Base-by-base conservation (phyloP, 1,140 invertebrate species). In the Acromyrmex charruanus region DNA sequence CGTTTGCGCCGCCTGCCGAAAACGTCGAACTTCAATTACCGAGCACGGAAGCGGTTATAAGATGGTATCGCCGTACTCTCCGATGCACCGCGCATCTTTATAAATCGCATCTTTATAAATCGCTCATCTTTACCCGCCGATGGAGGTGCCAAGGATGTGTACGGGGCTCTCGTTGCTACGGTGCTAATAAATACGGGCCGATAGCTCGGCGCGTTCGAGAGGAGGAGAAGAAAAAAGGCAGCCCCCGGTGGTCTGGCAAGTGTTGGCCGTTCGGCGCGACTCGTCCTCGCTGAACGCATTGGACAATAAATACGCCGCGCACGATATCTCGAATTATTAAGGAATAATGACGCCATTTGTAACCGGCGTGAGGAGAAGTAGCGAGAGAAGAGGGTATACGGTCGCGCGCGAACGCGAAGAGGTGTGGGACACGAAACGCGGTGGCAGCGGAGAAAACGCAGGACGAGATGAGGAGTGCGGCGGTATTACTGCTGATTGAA, bases 331-430 rank as follows among this genome's bases (percentile, higher is more conserved):
- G 86, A 91, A 91, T 91, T 91, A 91, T 91, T 89, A 91, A 91
- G 90, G 90, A 91, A 91, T 91, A 91, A 91, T 91, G 90, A 91
- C 90, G 90, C 90, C 88, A 91, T 91, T 91, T 91, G 90, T 91
- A 91, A 91, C 90, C 90, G 85, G 87, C 79, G 65, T 84, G 90
- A 87, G 68, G 77, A 72, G 87, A 75, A 85, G 51, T 35, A 51
- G 69, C 71, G 84, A 90, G 63, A 61, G 61, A 86, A 69, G 68
- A 61, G 59, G 59, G 63, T 66, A 25, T 1, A 66, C 28, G 39
- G 55, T 72, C 68, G 66, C 39, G 39, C 65, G 61, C 31, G 21
- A 31, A 31, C 31, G 61, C 31, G 21, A 82, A 28, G 63, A 53
- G 65, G 49, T 49, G 65, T 49, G 65, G 21, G 31, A 28, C n/a